Base-by-base conservation (phyloP, 2,888 invertebrate species). In the Copidosoma aretas region DNA sequence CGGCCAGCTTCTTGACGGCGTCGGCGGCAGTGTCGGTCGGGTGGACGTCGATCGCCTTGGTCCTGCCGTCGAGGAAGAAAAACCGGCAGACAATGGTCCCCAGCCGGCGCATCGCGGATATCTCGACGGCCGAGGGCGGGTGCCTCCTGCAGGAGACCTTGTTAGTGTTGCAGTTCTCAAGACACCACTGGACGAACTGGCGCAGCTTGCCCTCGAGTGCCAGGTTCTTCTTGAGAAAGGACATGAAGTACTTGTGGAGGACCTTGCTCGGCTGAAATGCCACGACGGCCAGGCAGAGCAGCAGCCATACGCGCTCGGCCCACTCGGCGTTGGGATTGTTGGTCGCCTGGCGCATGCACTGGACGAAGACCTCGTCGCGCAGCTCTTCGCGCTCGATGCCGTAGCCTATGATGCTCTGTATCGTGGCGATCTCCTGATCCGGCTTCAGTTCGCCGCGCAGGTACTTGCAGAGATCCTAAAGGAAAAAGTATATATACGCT, bases 1-100 rank as follows among this genome's bases (percentile, higher is more conserved):
- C 94, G 0, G 96, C 95, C 39, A 97, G 86, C 76, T 95, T 92
- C 2, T 91, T 89, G 3, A 96, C 92, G 0, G 96, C 95, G 79
- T 96, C 96, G 24, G 92, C 91, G 0, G 95, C 95, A 2, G 96
- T 96, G 82, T 97, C 96, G 1, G 94, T 94, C 0, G 97, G 95
- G 86, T 96, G 95, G 25, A 97, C 93, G 83, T 96, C 95, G 72
- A 97, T 94, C 0, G 97, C 96, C 84, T 97, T 97, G 1, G 96
- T 96, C 65, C 96, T 90, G 0, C 96, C 95, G 84, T 97, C 97
- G 82, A 97, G 87, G 86, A 97, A 96, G 87, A 95, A 95, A 85
- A 97, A 95, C 59, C 94, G 89, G 82, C 95, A 96, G 0, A 97
- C 95, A 74, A 97, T 93, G 0, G 96, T 95, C 65, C 95, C 95